Evolutionary conservation across 2,797 vertebrate genomes (phyloP).

Genomic region (Parauchenoglanis ngamensis): DNA sequence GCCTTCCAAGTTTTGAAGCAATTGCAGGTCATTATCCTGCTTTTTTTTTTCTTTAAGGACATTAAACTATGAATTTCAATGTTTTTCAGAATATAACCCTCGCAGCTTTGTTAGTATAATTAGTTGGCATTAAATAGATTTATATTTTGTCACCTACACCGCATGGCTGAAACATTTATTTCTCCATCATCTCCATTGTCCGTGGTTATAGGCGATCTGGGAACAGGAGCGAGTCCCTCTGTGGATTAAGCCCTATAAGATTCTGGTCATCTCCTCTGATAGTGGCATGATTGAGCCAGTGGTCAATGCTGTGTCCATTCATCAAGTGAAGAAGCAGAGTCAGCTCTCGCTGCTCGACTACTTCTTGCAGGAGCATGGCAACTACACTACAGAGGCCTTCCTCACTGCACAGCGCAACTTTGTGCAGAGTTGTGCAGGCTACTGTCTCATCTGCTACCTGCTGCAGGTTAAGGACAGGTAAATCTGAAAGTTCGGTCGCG

Average conservation of each 20-base stretch:
- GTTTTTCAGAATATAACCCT: neutral
- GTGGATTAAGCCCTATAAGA: constrained; percentile 96
- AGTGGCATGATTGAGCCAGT: constrained; percentile 97
- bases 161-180: neutral
- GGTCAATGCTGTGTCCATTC: constrained; percentile 92
- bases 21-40: constrained; percentile 78
- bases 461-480: constrained; percentile 97
- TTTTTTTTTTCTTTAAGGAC: neutral
- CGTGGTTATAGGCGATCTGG: constrained; percentile 82
- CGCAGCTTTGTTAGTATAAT: neutral
- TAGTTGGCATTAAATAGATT: neutral
- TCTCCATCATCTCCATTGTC: neutral
- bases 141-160: neutral
- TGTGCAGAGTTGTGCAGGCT: constrained; percentile 91
- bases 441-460: constrained; percentile 94
- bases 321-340: constrained; percentile 96
- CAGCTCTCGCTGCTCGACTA: constrained; percentile 90
- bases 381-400: constrained; percentile 86
- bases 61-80: neutral
- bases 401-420: constrained; percentile 92
- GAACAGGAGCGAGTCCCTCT: constrained; percentile 91
- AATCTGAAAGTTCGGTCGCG: neutral
- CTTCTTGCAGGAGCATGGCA: constrained; percentile 90
- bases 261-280: constrained; percentile 92
- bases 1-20: constrained; percentile 93